Evolutionary conservation across 1,140 invertebrate species (phyloP).

Genomic region (Heliconius hewitsoni): DNA sequence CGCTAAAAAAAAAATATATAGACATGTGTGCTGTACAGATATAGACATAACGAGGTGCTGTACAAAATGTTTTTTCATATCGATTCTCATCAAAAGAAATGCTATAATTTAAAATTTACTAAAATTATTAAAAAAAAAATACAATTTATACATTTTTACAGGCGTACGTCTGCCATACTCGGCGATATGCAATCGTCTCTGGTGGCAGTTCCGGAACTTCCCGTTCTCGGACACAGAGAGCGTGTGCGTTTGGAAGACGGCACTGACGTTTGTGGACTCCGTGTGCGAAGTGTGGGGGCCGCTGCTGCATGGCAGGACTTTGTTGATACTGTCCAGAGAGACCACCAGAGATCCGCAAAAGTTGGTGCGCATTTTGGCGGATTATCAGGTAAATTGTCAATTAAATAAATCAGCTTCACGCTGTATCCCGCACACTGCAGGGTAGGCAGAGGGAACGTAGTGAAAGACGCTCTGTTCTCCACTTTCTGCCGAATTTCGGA

Average conservation of each 20-base stretch:
- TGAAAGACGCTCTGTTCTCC: no score
- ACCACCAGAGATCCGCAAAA: slow-evolving; percentile 88
- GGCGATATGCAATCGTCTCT: slow-evolving; percentile 89
- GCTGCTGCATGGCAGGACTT: slow-evolving; percentile 85
- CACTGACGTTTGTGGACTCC: slow-evolving; percentile 94
- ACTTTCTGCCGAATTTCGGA: no score
- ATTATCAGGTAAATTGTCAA: slow-evolving; percentile 82
- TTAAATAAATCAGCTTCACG: no score
- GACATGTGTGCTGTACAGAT: no score
- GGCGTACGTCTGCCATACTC: slow-evolving; percentile 91
- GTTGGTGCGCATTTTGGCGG: slow-evolving; percentile 85
- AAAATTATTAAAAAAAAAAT: background rate
- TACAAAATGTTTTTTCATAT: no score
- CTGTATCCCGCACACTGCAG: no score
- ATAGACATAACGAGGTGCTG: no score
- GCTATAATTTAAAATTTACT: no score
- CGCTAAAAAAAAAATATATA: no score
- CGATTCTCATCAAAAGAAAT: no score
- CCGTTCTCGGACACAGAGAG: slow-evolving; percentile 86
- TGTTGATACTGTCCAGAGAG: slow-evolving; percentile 87
- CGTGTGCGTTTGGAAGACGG: slow-evolving; percentile 92
- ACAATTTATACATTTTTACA: slow-evolving; percentile 49
- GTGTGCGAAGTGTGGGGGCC: slow-evolving; percentile 93
- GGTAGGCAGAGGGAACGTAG: no score
- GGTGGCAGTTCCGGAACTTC: slow-evolving; percentile 92